A percentile compares a stretch with the other conserved stretches of the same genome.
Conservation (phyloP, 2,797 vertebrate genomes). For the Nyctibius grandis region DNA sequence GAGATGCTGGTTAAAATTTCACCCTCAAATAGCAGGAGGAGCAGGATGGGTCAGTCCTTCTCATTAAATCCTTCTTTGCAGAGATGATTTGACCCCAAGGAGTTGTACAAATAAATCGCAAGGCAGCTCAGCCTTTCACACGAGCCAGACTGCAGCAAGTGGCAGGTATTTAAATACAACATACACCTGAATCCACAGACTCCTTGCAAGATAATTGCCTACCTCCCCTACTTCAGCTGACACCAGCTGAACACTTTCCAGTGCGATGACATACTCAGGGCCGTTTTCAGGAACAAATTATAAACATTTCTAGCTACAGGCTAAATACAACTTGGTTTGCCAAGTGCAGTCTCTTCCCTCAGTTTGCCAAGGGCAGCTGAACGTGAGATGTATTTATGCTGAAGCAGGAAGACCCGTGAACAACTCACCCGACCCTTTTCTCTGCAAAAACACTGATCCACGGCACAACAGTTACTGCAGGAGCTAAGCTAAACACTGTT, state of each 20-base stretch:
- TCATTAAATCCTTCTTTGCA: not conserved
- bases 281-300: constrained; percentile 15
- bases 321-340: constrained; percentile 10
- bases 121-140: not conserved
- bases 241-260: not conserved
- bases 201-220: not conserved
- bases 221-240: not conserved
- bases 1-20: not conserved
- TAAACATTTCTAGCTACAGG: constrained; percentile 17
- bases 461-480: not conserved
- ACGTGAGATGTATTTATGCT: not conserved
- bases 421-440: not conserved
- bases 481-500: not conserved
- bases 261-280: not conserved
- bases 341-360: not conserved
- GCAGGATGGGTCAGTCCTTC: not conserved
- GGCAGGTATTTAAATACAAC: not conserved
- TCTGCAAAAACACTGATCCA: not conserved
- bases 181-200: not conserved
- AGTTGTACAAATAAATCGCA: not conserved
- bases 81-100: not conserved
- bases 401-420: not conserved
- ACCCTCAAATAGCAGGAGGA: not conserved
- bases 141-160: not conserved
- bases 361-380: not conserved